Base-by-base conservation (phyloP, 2,797 vertebrate genomes). In the Rhinophrynus dorsalis region DNA sequence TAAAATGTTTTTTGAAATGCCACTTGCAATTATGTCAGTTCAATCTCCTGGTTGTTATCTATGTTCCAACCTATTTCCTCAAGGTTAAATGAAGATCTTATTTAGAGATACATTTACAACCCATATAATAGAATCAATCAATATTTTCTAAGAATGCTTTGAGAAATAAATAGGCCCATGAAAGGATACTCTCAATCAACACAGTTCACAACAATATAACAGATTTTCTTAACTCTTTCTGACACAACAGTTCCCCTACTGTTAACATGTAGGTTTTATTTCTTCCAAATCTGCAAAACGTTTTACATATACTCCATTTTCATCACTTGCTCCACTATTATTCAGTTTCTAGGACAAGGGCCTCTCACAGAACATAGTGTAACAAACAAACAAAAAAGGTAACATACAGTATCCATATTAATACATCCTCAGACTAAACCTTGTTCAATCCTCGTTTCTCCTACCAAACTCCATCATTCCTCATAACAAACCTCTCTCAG, bases 31-130 rank as follows among this genome's bases (percentile, higher is more conserved):
- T 64, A 73, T 60, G 37, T 26, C 42, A 67, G 47, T 73, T 73
- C 62, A 59, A 60, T 66, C 55, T 67, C 33, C 29, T 66, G 47
- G 59, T 73, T 54, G 55, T 73, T 73, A 73, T 73, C 70, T 73
- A 21, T 60, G 62, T 54, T 73, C 62, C 60, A 73, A 60, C 70
- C 70, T 67, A 73, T 66, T 73, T 73, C 62, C 52, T 73, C 70
- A 73, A 73, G 70, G 70, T 73, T 73, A 73, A 73, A 73, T 66
- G 62, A 67, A 73, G 70, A 73, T 73, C 60, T 73, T 66, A 64
- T 59, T 71, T 63, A 60, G 62, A 73, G 70, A 73, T 73, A 73
- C 70, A 65, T 73, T 64, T 66, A 66, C 37, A 12, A 45, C 62
- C 62, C 37, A 66, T 66, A 73, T 73, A 73, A 73, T 73, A 57